Evolutionary conservation across 2,797 vertebrate genomes (phyloP).

Genomic region (Gymnodraco acuticeps): DNA sequence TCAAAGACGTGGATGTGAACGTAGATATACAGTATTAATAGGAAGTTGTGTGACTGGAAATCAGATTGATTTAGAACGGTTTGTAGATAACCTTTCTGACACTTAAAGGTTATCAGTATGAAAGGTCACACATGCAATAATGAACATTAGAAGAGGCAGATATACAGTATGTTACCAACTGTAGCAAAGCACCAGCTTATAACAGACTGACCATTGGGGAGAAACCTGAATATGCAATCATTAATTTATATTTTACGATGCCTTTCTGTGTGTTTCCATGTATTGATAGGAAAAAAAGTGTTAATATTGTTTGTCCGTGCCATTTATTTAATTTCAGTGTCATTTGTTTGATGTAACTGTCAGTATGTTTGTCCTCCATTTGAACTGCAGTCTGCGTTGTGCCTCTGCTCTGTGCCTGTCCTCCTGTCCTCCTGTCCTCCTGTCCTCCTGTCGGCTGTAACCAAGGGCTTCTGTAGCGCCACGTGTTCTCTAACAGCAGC

Average conservation of each 20-base stretch:
- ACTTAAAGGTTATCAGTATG: conserved; percentile 9
- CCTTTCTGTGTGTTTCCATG: conserved; percentile 52
- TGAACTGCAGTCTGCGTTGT: conserved; percentile 32
- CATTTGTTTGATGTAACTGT: conserved; percentile 41
- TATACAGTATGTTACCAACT: conserved; percentile 45
- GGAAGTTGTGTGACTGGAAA: not conserved
- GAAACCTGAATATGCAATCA: conserved; percentile 66
- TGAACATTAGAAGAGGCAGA: conserved; percentile 24
- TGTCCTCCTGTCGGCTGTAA: conserved; percentile 58
- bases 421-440: conserved; percentile 55
- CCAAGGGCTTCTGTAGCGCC: conserved; percentile 56
- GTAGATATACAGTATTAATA: conserved; percentile 28
- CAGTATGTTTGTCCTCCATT: conserved; percentile 48
- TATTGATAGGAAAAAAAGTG: conserved; percentile 42
- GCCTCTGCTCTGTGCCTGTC: conserved; percentile 47
- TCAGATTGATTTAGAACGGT: conserved; percentile 1
- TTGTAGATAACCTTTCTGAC: not conserved
- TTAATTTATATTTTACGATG: conserved; percentile 75
- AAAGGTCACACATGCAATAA: conserved; percentile 52
- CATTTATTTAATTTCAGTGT: conserved; percentile 71
- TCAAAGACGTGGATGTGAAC: conserved; percentile 3
- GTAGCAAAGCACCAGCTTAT: conserved; percentile 36
- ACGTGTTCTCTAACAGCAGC: conserved; percentile 42
- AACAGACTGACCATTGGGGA: conserved; percentile 41
- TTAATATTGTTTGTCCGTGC: conserved; percentile 54